Evolutionary conservation across 1,140 invertebrate genomes (phyloP).

Genomic region (roundworm (Caenorhabditis elegans)): WBcel235 BX284605.5:2383001-2383500

Average conservation of each 20-base stretch:
- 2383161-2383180: conserved; percentile 33
- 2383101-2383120: neutral
- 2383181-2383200: conserved; percentile 18
- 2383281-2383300: conserved; percentile 36
- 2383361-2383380: conserved; percentile 32
- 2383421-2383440: conserved; percentile 42
- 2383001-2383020: neutral
- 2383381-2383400: conserved; percentile 39
- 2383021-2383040: conserved; percentile 29
- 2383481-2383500: conserved; percentile 48
- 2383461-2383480: conserved; percentile 55
- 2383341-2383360: conserved; percentile 36
- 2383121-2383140: conserved; percentile 31
- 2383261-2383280: conserved; percentile 30
- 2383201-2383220: conserved; percentile 25
- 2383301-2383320: conserved; percentile 33
- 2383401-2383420: conserved; percentile 35
- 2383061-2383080: conserved; percentile 51
- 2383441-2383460: conserved; percentile 38
- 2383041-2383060: conserved; percentile 46
- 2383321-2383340: conserved; percentile 19
- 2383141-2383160: conserved; percentile 40
- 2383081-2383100: conserved; percentile 2
- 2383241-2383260: neutral
- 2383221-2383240: neutral